These are phyloP conservation scores for Sinodicranocentrus sp. DNA, from an alignment of 2,888 invertebrate species.

Conservation along the genomic window DNA sequence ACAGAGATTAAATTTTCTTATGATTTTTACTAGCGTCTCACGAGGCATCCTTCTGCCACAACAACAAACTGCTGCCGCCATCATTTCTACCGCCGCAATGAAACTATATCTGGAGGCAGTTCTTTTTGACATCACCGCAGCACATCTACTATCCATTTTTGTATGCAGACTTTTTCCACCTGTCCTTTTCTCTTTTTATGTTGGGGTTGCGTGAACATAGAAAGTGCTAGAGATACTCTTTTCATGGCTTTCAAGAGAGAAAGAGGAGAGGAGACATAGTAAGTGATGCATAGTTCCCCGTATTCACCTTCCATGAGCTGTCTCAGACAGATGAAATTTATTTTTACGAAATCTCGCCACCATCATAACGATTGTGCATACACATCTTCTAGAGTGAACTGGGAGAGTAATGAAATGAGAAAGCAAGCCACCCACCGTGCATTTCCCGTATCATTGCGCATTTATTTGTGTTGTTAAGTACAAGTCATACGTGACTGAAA, in stretches of 20 bases:
- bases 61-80: neutral
- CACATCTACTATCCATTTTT: neutral
- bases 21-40: slow-evolving; percentile 10
- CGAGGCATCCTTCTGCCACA: neutral
- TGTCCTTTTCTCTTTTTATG: neutral
- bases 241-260: neutral
- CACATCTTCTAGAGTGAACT: too few species aligned
- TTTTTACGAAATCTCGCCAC: slow-evolving; percentile 12
- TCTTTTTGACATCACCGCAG: neutral
- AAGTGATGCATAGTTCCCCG: neutral
- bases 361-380: neutral
- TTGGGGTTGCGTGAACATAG: slow-evolving; percentile 26
- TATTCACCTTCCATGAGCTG: slow-evolving; percentile 20
- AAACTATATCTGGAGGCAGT: neutral
- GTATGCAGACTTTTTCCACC: neutral
- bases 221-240: neutral
- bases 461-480: too few species aligned
- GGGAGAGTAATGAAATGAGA: neutral
- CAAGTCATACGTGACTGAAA: neutral
- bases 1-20: neutral
- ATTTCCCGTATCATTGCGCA: neutral
- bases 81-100: neutral
- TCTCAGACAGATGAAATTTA: slow-evolving; percentile 7
- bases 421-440: neutral
- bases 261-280: neutral